Base-by-base conservation (phyloP, 2,797 vertebrate genomes). In the Lindbergichthys nudifrons region DNA sequence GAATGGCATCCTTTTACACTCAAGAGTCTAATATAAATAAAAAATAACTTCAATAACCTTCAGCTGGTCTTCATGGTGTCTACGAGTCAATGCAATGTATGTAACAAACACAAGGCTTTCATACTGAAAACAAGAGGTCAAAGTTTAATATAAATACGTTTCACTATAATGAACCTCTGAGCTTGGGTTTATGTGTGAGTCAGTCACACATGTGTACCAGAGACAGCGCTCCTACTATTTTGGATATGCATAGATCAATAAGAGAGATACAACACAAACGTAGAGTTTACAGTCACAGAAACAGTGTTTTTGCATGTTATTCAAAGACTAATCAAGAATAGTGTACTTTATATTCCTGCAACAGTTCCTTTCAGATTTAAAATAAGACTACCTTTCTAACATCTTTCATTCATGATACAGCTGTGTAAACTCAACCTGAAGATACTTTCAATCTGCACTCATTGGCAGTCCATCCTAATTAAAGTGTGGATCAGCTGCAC, bases 1-100 rank as follows among this genome's bases (percentile, higher is more conserved):
- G 91, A 95, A 95, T 95, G 93, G 92, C 92, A 95, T 94, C 93
- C 93, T 95, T 96, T 96, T 96, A 94, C 95, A 96, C 94, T 95
- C 89, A 89, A 94, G 93, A 95, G 91, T 95, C 93, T 95, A 94
- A 95, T 94, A 94, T 92, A 91, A 94, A 94, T 93, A 88, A 95
- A 36, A 95, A 92, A 92, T 89, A 92, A 94, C 87, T 91, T 92
- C 81, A 86, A 90, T 94, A 92, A 93, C 86, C 81, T 30, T 68
- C 73, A 86, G 13, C 43, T 75, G 62, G 75, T 87, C 66, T 84
- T 80, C 59, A 18, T 83, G 8, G 2, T 86, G 74, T 75, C 45
- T 82, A n/a, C 56, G 19, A 60, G 48, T 67, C 42, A 62, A 42
- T 32, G 46, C 45, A 64, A 59, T 54, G 53, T 19, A 46, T 46